Percentiles rank a stretch among this genome's conserved stretches.
Evolutionary conservation across 92 coral and sea anemone species (phyloP).

Genomic region (Palythoa grandiflora): DNA sequence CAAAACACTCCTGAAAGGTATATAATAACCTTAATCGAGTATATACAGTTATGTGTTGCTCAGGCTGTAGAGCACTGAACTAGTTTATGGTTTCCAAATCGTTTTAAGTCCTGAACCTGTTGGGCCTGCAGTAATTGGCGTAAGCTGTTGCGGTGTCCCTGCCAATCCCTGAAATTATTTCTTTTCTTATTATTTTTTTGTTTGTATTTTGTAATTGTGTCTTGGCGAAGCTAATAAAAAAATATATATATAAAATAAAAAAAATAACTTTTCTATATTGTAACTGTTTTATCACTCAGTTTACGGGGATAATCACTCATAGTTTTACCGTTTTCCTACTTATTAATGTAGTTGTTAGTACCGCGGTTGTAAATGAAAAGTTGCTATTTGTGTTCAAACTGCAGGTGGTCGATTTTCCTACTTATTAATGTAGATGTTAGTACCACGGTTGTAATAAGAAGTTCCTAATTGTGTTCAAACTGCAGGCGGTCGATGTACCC

Average conservation of each 20-base stretch:
- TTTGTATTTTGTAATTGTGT: too few species aligned
- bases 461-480: neutral
- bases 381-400: neutral
- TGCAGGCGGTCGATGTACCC: conserved; percentile 87
- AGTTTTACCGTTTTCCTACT: neutral
- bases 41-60: neutral
- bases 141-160: too few species aligned
- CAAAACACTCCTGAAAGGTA: neutral
- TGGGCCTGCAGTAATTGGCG: too few species aligned
- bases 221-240: too few species aligned
- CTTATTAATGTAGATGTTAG: neutral
- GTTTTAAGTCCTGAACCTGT: neutral
- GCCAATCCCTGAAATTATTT: too few species aligned
- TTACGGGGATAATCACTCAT: neutral
- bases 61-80: neutral
- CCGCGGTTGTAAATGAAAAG: neutral
- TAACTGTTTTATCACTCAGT: neutral
- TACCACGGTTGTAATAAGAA: neutral
- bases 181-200: too few species aligned
- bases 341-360: neutral
- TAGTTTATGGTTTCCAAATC: neutral
- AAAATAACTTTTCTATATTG: too few species aligned
- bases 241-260: too few species aligned
- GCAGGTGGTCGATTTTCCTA: conserved; percentile 63
- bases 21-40: neutral